Percentiles rank a stretch among this genome's conserved stretches.
Conservation (phyloP, 2,797 vertebrate species). For the Coracias cyanogaster region DNA sequence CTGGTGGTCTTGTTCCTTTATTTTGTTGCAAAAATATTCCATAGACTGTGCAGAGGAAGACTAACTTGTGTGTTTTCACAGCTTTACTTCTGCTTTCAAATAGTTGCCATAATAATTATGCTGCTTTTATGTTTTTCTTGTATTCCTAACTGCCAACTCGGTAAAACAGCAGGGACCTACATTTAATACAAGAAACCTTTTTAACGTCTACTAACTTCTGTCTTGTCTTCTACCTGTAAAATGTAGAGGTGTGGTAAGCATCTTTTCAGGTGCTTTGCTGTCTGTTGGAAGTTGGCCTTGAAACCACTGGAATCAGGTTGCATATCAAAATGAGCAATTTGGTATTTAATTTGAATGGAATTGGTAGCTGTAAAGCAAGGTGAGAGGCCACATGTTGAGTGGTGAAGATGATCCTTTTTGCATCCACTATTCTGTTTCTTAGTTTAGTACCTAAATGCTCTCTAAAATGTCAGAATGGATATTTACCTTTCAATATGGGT, state of each 20-base stretch:
- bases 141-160: not conserved
- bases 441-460: not conserved
- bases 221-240: not conserved
- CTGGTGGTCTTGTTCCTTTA: not conserved
- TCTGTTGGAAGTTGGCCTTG: not conserved
- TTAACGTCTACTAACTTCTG: not conserved
- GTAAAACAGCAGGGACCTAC: not conserved
- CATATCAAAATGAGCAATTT: not conserved
- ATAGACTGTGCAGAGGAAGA: not conserved
- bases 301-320: not conserved
- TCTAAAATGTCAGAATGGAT: not conserved
- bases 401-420: not conserved
- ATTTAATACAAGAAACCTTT: rapidly evolving
- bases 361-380: not conserved
- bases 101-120: not conserved
- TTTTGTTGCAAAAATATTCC: not conserved
- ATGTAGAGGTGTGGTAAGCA: not conserved
- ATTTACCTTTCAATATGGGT: not conserved
- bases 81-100: not conserved
- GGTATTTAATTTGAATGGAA: not conserved
- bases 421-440: not conserved
- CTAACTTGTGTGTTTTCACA: not conserved
- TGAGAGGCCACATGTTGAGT: rapidly evolving
- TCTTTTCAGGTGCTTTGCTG: not conserved
- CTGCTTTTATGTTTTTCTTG: not conserved